Percentiles rank a stretch among this genome's conserved stretches.
phyloP scores from a whole-genome alignment of 2,113 vertebrate genomes.

The Vulpes ferrilata region DNA sequence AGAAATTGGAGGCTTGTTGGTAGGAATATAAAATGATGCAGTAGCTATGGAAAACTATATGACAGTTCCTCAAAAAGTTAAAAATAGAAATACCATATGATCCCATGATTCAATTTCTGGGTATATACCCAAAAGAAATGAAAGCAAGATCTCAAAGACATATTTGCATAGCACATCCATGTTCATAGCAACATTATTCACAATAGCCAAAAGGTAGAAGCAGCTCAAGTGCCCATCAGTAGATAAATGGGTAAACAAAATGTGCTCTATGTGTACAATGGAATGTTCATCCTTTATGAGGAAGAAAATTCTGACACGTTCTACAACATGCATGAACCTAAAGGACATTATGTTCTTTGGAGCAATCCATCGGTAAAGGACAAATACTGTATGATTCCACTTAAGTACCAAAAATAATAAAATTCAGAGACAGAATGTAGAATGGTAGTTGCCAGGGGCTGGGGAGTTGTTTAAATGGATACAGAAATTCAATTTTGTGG shows the following conservation, averaged over 20 bases:
- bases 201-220: neutral
- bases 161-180: neutral
- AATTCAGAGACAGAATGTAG: neutral
- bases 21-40: neutral
- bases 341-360: neutral
- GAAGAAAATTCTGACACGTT: neutral
- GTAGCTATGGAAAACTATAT: neutral
- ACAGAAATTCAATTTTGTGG: neutral
- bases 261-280: too few species aligned
- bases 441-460: neutral
- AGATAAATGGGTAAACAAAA: neutral
- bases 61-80: neutral
- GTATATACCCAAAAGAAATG: neutral
- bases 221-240: neutral
- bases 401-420: neutral
- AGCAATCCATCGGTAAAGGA: neutral
- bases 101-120: neutral
- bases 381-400: neutral
- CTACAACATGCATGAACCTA: neutral
- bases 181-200: neutral
- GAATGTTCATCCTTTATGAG: neutral
- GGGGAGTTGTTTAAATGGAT: neutral
- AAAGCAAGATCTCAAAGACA: neutral
- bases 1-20: neutral
- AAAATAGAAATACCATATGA: neutral